Base-by-base conservation (phyloP, 2,888 invertebrate species). In the Sphaerophoria rueppellii region DNA sequence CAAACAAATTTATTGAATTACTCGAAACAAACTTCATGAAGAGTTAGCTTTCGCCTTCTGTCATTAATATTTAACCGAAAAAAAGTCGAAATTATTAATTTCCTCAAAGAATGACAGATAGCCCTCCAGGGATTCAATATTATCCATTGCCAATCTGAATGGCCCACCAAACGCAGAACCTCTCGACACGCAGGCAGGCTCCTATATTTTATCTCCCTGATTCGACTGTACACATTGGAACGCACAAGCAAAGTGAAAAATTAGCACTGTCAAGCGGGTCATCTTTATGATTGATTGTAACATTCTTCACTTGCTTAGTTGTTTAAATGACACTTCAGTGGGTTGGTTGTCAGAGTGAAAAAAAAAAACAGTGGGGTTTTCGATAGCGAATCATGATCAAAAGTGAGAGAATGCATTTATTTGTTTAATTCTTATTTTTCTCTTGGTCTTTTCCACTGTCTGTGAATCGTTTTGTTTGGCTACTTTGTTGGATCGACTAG, bases 201-300 rank as follows among this genome's bases (percentile, higher is more conserved):
- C 43, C 12, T 43, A 9, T 43, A 12, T 43, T 43, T 12, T 43
- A 43, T 43, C 40, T 9, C 40, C 9, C 40, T 3, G 9, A 11
- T 43, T 43, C 9, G 1, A 9, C 6, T 40, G 9, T 43, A 43
- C 9, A 43, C 43, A 12, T 43, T 11, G 9, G 34, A 32, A 52
- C 14, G 6, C 24, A 3, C 7, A 34, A 37, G 71, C 48, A 80
- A 79, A 80, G 75, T 82, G 79, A 82, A 82, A 82, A 82, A 82
- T 82, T 78, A 78, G 79, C 74, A 74, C 74, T 82, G 77, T 61
- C 82, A 82, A 78, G 11, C 69, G 75, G 80, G 83, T 83, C 83
- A 83, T 83, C 80, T 75, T 75, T 83, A 80, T 83, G 83, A 83
- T 83, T 83, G 83, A 83, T 83, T 67, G 72, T 72, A 71, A 76